phyloP scores from a whole-genome alignment of 2,888 invertebrate species.

The Pecten maximus region DNA sequence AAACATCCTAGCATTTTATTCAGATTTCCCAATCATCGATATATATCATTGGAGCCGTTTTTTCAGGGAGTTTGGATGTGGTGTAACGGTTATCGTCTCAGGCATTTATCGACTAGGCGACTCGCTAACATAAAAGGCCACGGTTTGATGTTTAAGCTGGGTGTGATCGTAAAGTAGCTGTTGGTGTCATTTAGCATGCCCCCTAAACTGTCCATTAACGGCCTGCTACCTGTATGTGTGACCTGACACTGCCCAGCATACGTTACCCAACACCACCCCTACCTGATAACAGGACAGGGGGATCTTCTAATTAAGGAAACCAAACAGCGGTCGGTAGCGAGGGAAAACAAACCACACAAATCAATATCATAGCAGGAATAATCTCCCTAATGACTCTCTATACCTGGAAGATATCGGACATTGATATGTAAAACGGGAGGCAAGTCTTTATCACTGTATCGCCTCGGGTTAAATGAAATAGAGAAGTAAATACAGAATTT shows the following conservation, averaged over 20 bases:
- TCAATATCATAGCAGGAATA: neutral
- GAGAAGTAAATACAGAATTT: neutral
- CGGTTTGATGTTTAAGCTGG: neutral
- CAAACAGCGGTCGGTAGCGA: neutral
- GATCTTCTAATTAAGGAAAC: neutral
- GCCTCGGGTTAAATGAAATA: neutral
- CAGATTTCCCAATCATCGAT: too few species aligned
- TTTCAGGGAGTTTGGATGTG: neutral
- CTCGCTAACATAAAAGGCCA: neutral
- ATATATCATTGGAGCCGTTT: too few species aligned
- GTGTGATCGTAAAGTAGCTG: neutral
- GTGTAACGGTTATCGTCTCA: neutral
- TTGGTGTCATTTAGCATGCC: neutral
- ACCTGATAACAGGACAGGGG: neutral
- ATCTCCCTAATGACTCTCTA: neutral
- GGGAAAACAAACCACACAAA: slow-evolving; percentile 1
- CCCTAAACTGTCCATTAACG: neutral
- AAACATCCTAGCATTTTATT: too few species aligned
- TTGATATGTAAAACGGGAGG: neutral
- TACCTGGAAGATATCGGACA: neutral
- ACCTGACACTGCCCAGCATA: neutral
- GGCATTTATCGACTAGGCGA: neutral
- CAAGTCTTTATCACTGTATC: neutral
- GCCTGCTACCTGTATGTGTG: neutral
- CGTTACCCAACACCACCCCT: neutral